A percentile compares a stretch with the other conserved stretches of the same genome.
These are phyloP conservation scores for Progne subis DNA, from an alignment of 2,113 vertebrate genomes.

Conservation along the genomic window DNA sequence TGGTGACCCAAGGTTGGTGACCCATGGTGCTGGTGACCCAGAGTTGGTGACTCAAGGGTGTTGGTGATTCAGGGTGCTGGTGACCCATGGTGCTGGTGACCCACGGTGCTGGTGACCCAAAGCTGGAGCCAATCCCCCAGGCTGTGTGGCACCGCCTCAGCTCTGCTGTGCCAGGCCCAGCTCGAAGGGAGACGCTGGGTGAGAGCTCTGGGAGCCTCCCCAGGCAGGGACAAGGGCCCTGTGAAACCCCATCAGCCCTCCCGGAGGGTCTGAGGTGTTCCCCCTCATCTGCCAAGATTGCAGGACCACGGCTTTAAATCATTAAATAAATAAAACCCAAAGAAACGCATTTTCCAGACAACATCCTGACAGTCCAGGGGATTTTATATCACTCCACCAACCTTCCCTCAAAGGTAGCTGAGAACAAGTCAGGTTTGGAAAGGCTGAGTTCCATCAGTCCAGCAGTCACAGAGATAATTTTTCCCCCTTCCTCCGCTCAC, in stretches of 20 bases:
- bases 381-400: background rate
- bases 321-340: background rate
- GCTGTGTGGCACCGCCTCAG: background rate
- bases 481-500: background rate
- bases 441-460: background rate
- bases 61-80: background rate
- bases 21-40: background rate
- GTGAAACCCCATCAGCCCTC: background rate
- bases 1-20: too few relatives aligned
- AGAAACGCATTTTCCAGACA: background rate
- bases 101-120: background rate
- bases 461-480: background rate
- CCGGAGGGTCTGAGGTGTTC: background rate
- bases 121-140: background rate
- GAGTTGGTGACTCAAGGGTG: accelerated
- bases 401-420: background rate
- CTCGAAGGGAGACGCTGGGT: background rate
- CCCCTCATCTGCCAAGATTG: background rate
- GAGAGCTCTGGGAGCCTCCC: background rate
- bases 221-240: background rate
- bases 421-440: background rate
- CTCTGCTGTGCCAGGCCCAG: background rate
- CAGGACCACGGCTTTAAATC: background rate
- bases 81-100: background rate
- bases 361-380: background rate